Base-by-base conservation (phyloP, 2,888 invertebrate species). In the Drosophila rellima region DNA sequence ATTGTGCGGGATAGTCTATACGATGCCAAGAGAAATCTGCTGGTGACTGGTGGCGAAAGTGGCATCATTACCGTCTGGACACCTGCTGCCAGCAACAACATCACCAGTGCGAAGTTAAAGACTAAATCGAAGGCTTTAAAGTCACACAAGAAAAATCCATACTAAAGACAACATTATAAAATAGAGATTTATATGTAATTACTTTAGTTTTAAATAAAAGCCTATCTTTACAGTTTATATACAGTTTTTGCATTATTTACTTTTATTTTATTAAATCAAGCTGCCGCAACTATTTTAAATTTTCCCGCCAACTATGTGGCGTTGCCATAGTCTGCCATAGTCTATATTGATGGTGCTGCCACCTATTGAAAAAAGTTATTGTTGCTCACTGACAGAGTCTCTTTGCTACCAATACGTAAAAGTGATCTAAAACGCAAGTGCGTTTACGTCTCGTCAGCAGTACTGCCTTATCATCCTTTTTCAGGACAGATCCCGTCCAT, bases 21-120 rank as follows among this genome's bases (percentile, higher is more conserved):
- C 78, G 93, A 95, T 82, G 88, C 92, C 64, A 93, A 94, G 95
- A 93, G 93, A 26, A 94, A 95, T 74, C 71, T 94, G 18, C 90
- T 96, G 48, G 90, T 96, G 69, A 96, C 96, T 10, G 95, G 95
- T 18, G 96, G 96, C 3, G 96, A 97, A 93, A 92, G 94, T n/a
- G 95, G 96, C 13, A 92, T 94, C 42, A 82, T 96, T 11, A 94
- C 94, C 82, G 92, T 95, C 42, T 96, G 96, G 96, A 92, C 93
- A 68, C 89, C 90, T 15, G 40, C 59, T 2, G 11, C 65, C 3
- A 45, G 15, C 3, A 48, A 7, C n/a, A 51, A 10, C 11, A 64
- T 10, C 8, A 67, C 17, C 17, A 66, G 33, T 33, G 45, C 44
- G 7, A 77, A 78, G 33, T 40, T 82, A 0, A 90, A 90, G 57